Evolutionary conservation across 2,888 invertebrate genomes (phyloP).

Genomic region (Acanthosepion lycidas): DNA sequence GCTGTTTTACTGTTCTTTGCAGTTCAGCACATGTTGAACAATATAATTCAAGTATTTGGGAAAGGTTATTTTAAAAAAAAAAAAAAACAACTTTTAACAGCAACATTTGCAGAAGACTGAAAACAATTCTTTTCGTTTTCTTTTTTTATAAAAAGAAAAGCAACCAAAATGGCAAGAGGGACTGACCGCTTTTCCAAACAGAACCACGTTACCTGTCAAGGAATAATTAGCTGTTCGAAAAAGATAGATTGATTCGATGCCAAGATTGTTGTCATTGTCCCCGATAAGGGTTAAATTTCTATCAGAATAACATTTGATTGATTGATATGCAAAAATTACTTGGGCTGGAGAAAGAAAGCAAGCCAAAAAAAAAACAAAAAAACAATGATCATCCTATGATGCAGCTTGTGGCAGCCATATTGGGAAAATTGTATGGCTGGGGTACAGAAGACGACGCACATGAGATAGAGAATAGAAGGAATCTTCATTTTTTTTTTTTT

Average conservation of each 20-base stretch:
- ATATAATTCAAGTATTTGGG: not conserved
- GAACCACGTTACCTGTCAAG: not conserved
- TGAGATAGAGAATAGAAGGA: not conserved
- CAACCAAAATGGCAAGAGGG: not conserved
- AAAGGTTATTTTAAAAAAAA: not conserved
- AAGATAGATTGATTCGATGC: not conserved
- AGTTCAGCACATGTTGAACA: not conserved
- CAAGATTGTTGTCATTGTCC: not conserved
- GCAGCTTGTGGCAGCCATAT: slow-evolving; percentile 13
- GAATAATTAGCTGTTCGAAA: not conserved
- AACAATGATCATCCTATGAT: not conserved
- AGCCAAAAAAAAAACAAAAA: not conserved
- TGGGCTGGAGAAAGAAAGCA: slow-evolving; percentile 6
- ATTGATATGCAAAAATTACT: slow-evolving; percentile 33
- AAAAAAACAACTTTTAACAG: not conserved
- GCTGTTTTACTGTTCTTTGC: not conserved
- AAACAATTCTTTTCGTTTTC: not conserved
- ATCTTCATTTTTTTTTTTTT: not conserved
- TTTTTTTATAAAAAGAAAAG: not conserved
- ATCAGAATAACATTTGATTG: not conserved
- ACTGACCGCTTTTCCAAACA: too few relatives aligned
- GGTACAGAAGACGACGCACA: not conserved
- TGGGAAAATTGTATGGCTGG: not conserved
- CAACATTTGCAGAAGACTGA: not conserved
- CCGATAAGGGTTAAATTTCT: not conserved